Conservation (phyloP, 2,888 invertebrate genomes). For the Byasa hedistus region DNA sequence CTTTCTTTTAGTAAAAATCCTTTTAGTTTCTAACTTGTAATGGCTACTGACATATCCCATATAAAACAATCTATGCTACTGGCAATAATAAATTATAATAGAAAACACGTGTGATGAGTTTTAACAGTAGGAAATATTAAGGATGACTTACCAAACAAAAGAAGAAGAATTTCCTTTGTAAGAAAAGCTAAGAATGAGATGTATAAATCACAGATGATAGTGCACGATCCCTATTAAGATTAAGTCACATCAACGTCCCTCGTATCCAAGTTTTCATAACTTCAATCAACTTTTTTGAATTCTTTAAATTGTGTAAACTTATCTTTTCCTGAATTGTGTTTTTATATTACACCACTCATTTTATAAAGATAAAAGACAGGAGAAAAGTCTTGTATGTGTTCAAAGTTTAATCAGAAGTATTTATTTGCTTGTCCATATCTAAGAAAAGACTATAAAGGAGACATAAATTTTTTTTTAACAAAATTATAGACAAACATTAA, state of each 20-base stretch:
- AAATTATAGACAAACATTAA: no score
- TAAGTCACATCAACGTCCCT: slow-evolving; percentile 21
- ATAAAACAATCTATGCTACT: neutral
- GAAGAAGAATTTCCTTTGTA: neutral
- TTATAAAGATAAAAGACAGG: no score
- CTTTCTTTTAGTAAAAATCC: neutral
- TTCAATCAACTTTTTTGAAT: slow-evolving; percentile 1
- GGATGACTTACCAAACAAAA: neutral
- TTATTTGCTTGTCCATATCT: no score
- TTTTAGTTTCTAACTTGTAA: neutral
- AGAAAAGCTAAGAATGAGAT: slow-evolving; percentile 8
- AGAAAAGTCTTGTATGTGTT: no score
- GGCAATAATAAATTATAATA: neutral
- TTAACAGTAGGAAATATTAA: no score
- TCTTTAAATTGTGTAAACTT: no score
- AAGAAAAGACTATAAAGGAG: no score
- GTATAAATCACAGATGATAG: slow-evolving; percentile 25
- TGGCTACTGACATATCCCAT: neutral
- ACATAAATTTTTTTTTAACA: no score
- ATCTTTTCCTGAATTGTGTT: no score
- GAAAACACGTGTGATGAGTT: neutral
- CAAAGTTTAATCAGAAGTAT: no score
- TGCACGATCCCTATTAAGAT: slow-evolving; percentile 22
- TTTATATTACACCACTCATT: no score
- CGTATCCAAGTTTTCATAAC: slow-evolving; percentile 15